These are phyloP conservation scores for Tangachromis dhanisi DNA, from an alignment of 2,113 vertebrate species.

Conservation along the genomic window DNA sequence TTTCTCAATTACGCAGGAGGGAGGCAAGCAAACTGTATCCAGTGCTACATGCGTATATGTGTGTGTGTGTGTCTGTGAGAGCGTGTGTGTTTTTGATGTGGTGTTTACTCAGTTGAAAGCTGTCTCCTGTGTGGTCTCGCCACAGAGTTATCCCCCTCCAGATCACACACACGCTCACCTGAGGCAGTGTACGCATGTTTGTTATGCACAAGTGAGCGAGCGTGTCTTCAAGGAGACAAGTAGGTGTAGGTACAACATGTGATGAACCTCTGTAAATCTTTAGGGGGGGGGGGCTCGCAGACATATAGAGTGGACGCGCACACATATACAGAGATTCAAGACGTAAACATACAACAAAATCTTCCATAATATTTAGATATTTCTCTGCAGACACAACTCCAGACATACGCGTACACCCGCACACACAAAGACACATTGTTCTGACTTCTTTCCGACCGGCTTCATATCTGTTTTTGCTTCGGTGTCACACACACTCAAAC, in stretches of 20 bases:
- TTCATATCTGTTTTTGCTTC: constrained; percentile 24
- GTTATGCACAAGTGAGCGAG: neutral
- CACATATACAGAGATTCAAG: constrained; percentile 21
- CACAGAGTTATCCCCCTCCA: constrained; percentile 53
- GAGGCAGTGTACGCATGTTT: constrained; percentile 31
- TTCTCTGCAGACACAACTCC: neutral
- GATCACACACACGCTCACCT: constrained; percentile 62
- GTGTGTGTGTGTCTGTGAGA: neutral
- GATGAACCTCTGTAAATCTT: neutral
- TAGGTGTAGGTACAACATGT: constrained; percentile 27
- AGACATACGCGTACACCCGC: constrained; percentile 5
- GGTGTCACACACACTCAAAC: neutral
- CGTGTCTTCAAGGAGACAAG: constrained; percentile 5
- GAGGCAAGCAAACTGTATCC: constrained; percentile 55
- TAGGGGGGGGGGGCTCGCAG: neutral
- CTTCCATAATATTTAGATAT: constrained; percentile 58
- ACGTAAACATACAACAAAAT: constrained; percentile 53
- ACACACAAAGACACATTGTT: constrained; percentile 37
- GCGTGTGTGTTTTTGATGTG: constrained; percentile 60
- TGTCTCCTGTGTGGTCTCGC: constrained; percentile 72
- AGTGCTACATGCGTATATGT: neutral
- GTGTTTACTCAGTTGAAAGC: constrained; percentile 71
- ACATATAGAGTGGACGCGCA: neutral
- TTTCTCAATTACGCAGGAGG: constrained; percentile 69
- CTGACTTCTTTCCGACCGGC: neutral